A percentile compares a stretch with the other conserved stretches of the same genome.
phyloP scores from a whole-genome alignment of 2,113 vertebrate genomes.

The Dryoscopus gambensis region DNA sequence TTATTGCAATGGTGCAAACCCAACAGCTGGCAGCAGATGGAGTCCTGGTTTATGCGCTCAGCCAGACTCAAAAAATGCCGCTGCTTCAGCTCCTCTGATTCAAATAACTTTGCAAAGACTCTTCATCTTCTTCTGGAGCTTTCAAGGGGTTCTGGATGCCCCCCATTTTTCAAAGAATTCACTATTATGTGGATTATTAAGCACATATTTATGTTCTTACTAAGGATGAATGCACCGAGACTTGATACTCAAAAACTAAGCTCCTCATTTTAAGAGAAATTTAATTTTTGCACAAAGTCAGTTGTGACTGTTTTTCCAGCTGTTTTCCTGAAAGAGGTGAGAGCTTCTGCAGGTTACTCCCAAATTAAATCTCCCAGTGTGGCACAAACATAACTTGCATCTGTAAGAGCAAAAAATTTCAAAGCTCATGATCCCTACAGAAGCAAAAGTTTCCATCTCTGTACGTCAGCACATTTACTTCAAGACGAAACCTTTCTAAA shows the following conservation, averaged over 20 bases:
- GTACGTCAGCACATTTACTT: background rate
- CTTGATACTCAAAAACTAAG: background rate
- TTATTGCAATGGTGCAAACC: background rate
- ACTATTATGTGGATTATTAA: background rate
- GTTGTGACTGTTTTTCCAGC: background rate
- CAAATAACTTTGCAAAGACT: background rate
- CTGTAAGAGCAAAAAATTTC: background rate
- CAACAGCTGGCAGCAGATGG: slow-evolving; percentile 17
- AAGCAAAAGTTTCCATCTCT: background rate
- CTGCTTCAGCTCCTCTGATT: background rate
- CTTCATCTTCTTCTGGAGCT: background rate
- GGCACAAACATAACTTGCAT: background rate
- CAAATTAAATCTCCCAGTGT: background rate
- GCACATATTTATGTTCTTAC: background rate
- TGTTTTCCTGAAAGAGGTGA: background rate
- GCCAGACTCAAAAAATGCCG: background rate
- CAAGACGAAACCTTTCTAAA: background rate
- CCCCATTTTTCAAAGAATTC: background rate
- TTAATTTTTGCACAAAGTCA: background rate
- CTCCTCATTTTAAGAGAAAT: background rate
- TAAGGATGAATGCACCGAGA: background rate
- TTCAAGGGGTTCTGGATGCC: background rate
- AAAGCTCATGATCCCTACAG: background rate
- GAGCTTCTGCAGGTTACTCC: background rate
- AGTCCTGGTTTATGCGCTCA: background rate